These are phyloP conservation scores for Pangasianodon hypophthalmus DNA, from an alignment of 2,113 vertebrate genomes.

Conservation along the genomic window DNA sequence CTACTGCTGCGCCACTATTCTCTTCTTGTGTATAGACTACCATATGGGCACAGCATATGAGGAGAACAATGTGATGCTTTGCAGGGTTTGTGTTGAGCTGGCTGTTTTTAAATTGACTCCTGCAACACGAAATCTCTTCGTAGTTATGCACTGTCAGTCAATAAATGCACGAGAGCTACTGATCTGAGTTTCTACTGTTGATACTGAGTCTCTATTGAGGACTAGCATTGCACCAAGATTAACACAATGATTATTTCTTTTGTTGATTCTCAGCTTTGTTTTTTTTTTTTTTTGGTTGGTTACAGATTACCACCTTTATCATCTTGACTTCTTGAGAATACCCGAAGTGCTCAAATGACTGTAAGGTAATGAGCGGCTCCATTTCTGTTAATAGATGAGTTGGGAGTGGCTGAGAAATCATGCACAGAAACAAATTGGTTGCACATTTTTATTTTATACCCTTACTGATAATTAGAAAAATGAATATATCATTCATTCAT, in stretches of 20 bases:
- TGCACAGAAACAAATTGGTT: neutral
- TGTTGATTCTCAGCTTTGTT: neutral
- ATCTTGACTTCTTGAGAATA: neutral
- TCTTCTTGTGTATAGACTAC: constrained; percentile 1
- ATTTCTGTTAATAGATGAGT: neutral
- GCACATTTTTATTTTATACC: neutral
- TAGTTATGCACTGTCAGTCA: neutral
- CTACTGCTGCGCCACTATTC: constrained; percentile 4
- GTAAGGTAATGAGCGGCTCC: neutral
- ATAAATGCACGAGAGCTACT: neutral
- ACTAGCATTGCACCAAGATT: neutral
- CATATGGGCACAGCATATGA: constrained; percentile 21
- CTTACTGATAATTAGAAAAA: neutral
- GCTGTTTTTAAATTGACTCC: neutral
- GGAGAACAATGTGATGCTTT: constrained; percentile 10
- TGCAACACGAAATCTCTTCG: too few species aligned
- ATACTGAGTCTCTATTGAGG: neutral
- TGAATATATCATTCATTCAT: neutral
- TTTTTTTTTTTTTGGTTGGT: neutral
- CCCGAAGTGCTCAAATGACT: neutral
- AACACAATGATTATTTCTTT: neutral
- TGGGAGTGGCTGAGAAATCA: neutral
- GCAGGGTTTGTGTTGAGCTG: constrained; percentile 12
- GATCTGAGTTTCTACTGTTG: neutral
- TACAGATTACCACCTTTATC: neutral